Percentiles rank a stretch among this genome's conserved stretches.
These are phyloP conservation scores for Microcebus lehilahytsara DNA, from an alignment of 2,113 vertebrate genomes.

Conservation along the genomic window DNA sequence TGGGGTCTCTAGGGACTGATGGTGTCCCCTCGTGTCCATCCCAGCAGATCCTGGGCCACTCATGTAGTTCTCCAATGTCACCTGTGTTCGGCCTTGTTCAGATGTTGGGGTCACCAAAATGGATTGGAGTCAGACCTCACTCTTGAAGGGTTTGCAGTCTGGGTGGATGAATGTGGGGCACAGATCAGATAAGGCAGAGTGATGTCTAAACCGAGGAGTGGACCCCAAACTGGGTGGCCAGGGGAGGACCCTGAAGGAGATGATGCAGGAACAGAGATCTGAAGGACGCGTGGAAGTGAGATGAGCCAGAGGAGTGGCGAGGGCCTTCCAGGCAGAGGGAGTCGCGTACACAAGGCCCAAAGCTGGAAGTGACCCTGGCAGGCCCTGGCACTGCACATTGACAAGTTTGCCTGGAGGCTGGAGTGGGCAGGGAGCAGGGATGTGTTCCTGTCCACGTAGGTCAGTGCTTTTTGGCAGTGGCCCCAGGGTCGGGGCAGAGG, in stretches of 20 bases:
- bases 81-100: not conserved
- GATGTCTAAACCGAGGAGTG: not conserved
- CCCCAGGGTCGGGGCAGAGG: constrained; percentile 46
- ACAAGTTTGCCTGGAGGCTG: constrained; percentile 51
- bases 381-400: not conserved
- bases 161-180: not conserved
- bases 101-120: constrained; percentile 17
- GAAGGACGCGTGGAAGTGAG: not conserved
- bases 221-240: not conserved
- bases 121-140: not conserved
- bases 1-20: not conserved
- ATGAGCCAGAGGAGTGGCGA: not conserved
- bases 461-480: constrained; percentile 50
- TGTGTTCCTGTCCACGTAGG: not conserved
- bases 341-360: not conserved
- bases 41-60: not conserved
- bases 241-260: not conserved
- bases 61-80: not conserved
- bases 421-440: not conserved
- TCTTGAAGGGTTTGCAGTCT: not conserved
- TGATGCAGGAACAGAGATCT: not conserved
- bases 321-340: constrained; percentile 33
- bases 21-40: not conserved
- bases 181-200: not conserved
- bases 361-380: not conserved